Evolutionary conservation across 2,888 invertebrate genomes (phyloP).

Genomic region (Drosophila bunnanda): DNA sequence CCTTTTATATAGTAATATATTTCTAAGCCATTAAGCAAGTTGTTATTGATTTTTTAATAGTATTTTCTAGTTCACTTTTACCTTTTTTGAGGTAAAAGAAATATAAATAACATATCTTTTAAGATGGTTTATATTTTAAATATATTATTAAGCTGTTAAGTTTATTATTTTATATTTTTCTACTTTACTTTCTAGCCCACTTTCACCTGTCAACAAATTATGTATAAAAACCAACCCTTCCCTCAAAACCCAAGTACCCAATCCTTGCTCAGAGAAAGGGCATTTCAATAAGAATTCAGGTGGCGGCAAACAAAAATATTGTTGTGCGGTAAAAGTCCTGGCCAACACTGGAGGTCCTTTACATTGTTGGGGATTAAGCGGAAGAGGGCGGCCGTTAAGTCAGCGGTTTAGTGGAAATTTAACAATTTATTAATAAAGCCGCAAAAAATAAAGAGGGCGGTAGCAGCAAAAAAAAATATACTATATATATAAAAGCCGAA

Average conservation of each 20-base stretch:
- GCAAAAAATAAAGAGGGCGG: neutral
- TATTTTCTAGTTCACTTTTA: no score
- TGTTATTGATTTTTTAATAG: no score
- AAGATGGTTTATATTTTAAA: no score
- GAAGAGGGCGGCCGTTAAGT: conserved; percentile 1
- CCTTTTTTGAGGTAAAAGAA: no score
- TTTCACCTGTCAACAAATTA: no score
- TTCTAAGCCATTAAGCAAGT: no score
- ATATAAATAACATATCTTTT: no score
- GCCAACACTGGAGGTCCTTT: neutral
- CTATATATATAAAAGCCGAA: neutral
- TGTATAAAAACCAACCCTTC: neutral
- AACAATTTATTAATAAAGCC: conserved; percentile 62
- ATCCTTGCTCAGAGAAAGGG: neutral
- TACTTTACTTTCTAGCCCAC: no score
- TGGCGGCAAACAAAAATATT: conserved; percentile 17
- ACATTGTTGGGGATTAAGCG: neutral
- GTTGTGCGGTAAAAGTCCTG: conserved; percentile 3
- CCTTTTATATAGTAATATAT: no score
- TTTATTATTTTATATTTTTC: no score
- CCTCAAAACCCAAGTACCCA: neutral
- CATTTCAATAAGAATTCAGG: conserved; percentile 2
- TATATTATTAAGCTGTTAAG: no score
- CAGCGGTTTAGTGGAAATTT: conserved; percentile 23
- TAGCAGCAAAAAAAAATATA: neutral